A percentile compares a stretch with the other conserved stretches of the same genome.
phyloP scores from a whole-genome alignment of 2,888 invertebrate species.

The Archips xylosteana region DNA sequence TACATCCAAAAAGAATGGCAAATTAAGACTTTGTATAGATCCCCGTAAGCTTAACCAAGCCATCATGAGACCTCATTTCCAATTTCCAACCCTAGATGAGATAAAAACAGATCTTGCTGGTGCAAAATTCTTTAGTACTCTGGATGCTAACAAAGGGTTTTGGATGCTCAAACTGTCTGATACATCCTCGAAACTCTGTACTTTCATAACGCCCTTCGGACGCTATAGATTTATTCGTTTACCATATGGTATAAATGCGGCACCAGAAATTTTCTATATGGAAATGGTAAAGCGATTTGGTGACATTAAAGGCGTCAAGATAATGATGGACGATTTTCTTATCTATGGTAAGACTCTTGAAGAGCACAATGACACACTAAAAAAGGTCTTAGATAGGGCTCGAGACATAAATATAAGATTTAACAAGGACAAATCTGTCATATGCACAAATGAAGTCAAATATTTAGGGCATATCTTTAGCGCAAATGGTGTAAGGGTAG shows the following conservation, averaged over 20 bases:
- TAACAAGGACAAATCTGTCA: slow-evolving; percentile 44
- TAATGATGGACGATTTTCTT: slow-evolving; percentile 46
- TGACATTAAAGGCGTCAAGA: slow-evolving; percentile 41
- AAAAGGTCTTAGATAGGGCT: slow-evolving; percentile 43
- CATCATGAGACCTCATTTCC: too few species aligned
- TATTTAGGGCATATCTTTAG: slow-evolving; percentile 46
- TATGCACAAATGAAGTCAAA: slow-evolving; percentile 38
- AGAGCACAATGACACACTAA: slow-evolving; percentile 35
- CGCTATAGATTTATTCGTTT: slow-evolving; percentile 43
- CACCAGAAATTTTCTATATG: slow-evolving; percentile 45
- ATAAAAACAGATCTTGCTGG: too few species aligned
- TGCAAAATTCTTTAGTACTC: too few species aligned
- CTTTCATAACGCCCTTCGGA: slow-evolving; percentile 47
- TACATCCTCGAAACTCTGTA: slow-evolving; percentile 44
- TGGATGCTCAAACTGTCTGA: slow-evolving; percentile 44
- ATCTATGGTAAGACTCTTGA: slow-evolving; percentile 41
- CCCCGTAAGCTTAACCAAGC: too few species aligned
- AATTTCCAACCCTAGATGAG: too few species aligned
- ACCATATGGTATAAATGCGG: slow-evolving; percentile 46
- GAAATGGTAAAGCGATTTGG: slow-evolving; percentile 44
- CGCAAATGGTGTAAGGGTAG: slow-evolving; percentile 40
- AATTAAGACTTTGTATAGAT: too few species aligned
- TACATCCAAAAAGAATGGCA: too few species aligned
- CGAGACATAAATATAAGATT: slow-evolving; percentile 43
- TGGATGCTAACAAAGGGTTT: slow-evolving; percentile 43